A percentile compares a stretch with the other conserved stretches of the same genome.
These are phyloP conservation scores for Amblyjoppa proteus DNA, from an alignment of 2,888 invertebrate species.

Conservation along the genomic window DNA sequence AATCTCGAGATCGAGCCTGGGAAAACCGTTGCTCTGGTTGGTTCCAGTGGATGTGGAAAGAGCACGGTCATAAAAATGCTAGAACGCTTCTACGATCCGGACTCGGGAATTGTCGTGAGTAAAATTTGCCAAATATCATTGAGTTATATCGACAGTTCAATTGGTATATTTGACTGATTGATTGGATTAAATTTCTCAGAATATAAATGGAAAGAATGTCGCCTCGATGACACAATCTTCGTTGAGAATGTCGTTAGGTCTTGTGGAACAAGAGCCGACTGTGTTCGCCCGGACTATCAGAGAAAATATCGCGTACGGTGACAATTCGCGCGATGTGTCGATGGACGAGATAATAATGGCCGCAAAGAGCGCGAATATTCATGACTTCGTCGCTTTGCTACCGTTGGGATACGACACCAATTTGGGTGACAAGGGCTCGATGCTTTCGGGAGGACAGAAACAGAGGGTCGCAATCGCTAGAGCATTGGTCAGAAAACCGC, in stretches of 20 bases:
- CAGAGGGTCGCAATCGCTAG: slow-evolving; percentile 95
- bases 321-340: slow-evolving; percentile 84
- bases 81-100: slow-evolving; percentile 94
- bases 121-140: neutral
- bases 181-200: slow-evolving; percentile 82
- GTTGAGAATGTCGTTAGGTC: slow-evolving; percentile 86
- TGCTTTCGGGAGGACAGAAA: slow-evolving; percentile 93
- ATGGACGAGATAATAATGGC: slow-evolving; percentile 86
- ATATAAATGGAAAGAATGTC: slow-evolving; percentile 86
- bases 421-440: slow-evolving; percentile 92
- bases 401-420: slow-evolving; percentile 91
- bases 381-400: slow-evolving; percentile 85
- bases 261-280: slow-evolving; percentile 88
- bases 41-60: slow-evolving; percentile 95
- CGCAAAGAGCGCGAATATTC: slow-evolving; percentile 86
- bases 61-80: slow-evolving; percentile 94
- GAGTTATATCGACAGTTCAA: neutral
- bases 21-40: slow-evolving; percentile 92
- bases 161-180: too few relatives aligned
- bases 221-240: slow-evolving; percentile 85
- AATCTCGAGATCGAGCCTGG: slow-evolving; percentile 88
- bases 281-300: slow-evolving; percentile 87
- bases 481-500: slow-evolving; percentile 92
- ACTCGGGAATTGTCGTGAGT: slow-evolving; percentile 88
- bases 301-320: slow-evolving; percentile 89